Evolutionary conservation across 2,113 vertebrate species (phyloP).

Genomic region (Nycticorax nycticorax): DNA sequence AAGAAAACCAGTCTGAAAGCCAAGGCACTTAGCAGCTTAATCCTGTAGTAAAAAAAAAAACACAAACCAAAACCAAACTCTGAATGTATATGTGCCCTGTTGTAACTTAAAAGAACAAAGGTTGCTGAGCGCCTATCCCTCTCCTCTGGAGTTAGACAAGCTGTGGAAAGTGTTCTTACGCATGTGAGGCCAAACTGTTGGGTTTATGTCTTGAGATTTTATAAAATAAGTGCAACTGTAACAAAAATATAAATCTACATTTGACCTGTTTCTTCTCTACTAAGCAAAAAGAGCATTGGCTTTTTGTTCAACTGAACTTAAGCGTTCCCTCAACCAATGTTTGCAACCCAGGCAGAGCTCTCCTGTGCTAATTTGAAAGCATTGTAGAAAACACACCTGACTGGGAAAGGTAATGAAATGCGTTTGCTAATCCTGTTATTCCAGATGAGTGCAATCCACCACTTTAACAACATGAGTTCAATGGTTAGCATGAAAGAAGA

Average conservation of each 20-base stretch:
- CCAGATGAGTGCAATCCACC: neutral
- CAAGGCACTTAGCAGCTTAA: neutral
- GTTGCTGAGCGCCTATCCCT: neutral
- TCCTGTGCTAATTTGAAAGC: neutral
- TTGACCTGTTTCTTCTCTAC: neutral
- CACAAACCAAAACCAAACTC: too few species aligned
- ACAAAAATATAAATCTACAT: neutral
- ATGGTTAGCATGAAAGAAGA: neutral
- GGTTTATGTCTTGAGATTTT: neutral
- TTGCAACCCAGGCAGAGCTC: neutral
- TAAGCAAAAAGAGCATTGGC: neutral
- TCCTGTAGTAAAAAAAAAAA: neutral
- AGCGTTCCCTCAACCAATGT: neutral
- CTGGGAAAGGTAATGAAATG: neutral
- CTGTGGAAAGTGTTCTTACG: rapidly evolving
- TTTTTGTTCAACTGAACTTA: neutral
- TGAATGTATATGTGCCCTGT: neutral
- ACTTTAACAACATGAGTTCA: neutral
- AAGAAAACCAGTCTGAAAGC: neutral
- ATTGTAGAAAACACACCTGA: neutral
- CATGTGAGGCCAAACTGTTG: neutral
- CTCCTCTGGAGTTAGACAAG: neutral
- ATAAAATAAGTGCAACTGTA: neutral
- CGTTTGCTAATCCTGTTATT: neutral
- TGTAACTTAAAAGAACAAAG: neutral